Conservation (phyloP, 2,888 invertebrate genomes). For the Himalopsyche tibetana region DNA sequence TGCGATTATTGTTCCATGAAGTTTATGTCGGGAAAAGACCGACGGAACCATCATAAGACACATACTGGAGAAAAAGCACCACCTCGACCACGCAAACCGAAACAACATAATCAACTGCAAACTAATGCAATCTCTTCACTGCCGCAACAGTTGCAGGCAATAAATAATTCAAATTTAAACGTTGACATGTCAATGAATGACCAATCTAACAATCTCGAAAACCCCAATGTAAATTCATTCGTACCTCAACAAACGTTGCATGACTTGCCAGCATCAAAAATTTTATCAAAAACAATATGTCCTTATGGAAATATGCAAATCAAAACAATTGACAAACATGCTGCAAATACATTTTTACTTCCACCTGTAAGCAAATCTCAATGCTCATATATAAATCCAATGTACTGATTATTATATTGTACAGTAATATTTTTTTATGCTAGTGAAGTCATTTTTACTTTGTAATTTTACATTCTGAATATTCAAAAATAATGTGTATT, state of each 20-base stretch:
- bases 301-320: conserved; percentile 10
- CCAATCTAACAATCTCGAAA: conserved; percentile 10
- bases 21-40: conserved; percentile 70
- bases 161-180: conserved; percentile 2
- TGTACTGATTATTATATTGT: not conserved
- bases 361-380: conserved; percentile 31
- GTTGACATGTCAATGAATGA: conserved; percentile 39
- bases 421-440: too few relatives aligned
- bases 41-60: conserved; percentile 72
- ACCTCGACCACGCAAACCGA: conserved; percentile 10
- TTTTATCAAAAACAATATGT: conserved; percentile 19
- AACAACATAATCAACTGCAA: not conserved
- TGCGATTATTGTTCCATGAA: conserved; percentile 60
- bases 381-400: conserved; percentile 45
- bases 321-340: conserved; percentile 24
- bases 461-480: not conserved
- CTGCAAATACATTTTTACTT: conserved; percentile 11
- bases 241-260: conserved; percentile 5
- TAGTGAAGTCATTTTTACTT: too few relatives aligned
- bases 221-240: not conserved
- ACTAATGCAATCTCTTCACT: not conserved
- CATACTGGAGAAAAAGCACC: conserved; percentile 69
- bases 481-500: not conserved
- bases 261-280: conserved; percentile 3
- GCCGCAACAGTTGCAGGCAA: conserved; percentile 5